These are phyloP conservation scores for Psophia crepitans DNA, from an alignment of 2,113 vertebrate genomes.

Conservation along the genomic window DNA sequence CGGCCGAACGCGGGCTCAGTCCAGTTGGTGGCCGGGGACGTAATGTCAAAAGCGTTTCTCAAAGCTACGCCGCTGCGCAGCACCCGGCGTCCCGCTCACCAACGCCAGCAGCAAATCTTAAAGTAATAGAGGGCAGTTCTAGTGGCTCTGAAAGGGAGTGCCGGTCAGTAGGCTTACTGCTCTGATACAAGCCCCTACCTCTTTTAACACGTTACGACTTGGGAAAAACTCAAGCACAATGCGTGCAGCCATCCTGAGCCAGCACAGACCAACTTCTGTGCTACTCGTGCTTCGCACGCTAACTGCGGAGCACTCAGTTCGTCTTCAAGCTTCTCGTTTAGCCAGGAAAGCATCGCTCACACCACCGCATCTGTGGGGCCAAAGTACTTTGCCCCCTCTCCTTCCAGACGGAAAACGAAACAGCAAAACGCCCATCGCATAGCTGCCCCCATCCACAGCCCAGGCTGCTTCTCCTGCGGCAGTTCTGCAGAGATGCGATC, in stretches of 20 bases:
- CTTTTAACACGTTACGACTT: neutral
- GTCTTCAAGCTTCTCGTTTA: neutral
- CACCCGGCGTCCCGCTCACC: neutral
- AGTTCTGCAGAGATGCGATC: neutral
- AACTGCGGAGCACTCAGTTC: neutral
- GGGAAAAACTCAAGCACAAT: neutral
- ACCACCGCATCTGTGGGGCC: too few species aligned
- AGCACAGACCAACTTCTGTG: neutral
- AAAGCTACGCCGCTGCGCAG: neutral
- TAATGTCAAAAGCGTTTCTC: neutral
- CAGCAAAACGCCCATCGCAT: neutral
- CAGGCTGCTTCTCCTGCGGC: neutral
- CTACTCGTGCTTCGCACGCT: neutral
- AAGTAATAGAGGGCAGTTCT: neutral
- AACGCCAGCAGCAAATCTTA: neutral
- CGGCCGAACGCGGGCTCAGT: neutral
- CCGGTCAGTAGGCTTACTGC: neutral
- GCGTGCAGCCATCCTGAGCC: neutral
- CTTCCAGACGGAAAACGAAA: neutral
- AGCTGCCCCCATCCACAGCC: accelerated
- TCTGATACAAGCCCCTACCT: neutral
- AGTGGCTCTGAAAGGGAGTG: accelerated
- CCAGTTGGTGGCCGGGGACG: neutral
- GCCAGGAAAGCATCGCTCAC: neutral
- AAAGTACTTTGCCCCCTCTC: neutral